A percentile compares a stretch with the other conserved stretches of the same genome.
These are phyloP conservation scores for Helicoverpa zea DNA, from an alignment of 1,140 invertebrate species.

Conservation along the genomic window DNA sequence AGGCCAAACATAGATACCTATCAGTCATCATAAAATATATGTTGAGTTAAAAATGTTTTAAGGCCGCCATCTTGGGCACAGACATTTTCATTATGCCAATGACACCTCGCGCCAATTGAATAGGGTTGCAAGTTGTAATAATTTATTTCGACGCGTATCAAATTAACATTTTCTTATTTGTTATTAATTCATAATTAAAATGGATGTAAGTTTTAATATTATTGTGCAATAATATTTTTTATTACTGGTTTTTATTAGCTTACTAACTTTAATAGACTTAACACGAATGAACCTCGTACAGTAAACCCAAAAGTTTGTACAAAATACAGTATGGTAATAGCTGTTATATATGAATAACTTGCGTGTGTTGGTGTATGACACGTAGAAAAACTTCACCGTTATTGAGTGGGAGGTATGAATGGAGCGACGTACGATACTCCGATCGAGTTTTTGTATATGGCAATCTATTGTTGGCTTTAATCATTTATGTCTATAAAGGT, in stretches of 20 bases:
- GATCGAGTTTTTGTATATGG: slow-evolving; percentile 39
- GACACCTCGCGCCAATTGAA: slow-evolving; percentile 48
- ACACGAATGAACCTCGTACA: neutral
- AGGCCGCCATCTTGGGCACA: slow-evolving; percentile 53
- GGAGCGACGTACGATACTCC: slow-evolving; percentile 13
- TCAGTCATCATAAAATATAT: slow-evolving; percentile 23
- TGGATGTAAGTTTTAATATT: too few species aligned
- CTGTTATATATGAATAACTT: slow-evolving; percentile 4
- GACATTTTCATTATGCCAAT: slow-evolving; percentile 60
- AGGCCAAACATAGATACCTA: slow-evolving; percentile 13
- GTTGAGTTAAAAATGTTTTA: slow-evolving; percentile 26
- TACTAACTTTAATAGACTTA: neutral
- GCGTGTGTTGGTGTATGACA: slow-evolving; percentile 29
- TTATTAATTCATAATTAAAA: neutral
- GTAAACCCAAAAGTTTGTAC: neutral
- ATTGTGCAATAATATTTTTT: too few species aligned
- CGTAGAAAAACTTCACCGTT: slow-evolving; percentile 35
- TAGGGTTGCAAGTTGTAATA: neutral
- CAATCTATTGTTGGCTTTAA: slow-evolving; percentile 44
- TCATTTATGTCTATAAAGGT: slow-evolving; percentile 28
- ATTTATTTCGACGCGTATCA: neutral
- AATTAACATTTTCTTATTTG: neutral
- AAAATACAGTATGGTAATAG: slow-evolving; percentile 1
- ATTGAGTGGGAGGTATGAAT: slow-evolving; percentile 37
- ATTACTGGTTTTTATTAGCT: too few species aligned